Evolutionary conservation across 2,113 vertebrate genomes (phyloP).

Genomic region (Grammomys surdaster): DNA sequence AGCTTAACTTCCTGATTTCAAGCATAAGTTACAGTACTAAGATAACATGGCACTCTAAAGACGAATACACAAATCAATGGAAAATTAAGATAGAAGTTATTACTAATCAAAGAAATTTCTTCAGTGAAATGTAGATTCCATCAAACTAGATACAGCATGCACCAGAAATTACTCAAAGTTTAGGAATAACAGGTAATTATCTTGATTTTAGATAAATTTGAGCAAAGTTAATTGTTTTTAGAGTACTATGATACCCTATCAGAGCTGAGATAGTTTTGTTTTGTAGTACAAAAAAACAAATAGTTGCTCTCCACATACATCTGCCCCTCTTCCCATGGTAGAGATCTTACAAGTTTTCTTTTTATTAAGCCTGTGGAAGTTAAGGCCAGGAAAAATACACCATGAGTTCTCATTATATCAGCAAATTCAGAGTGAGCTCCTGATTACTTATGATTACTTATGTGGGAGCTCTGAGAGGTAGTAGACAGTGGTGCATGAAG

Average conservation of each 20-base stretch:
- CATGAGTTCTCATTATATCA: neutral
- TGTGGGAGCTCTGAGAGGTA: neutral
- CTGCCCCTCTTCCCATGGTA: neutral
- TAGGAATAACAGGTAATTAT: neutral
- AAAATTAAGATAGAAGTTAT: neutral
- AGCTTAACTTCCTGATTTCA: neutral
- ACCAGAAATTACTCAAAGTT: neutral
- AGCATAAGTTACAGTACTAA: neutral
- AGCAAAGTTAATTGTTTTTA: constrained; percentile 36
- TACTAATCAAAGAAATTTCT: neutral
- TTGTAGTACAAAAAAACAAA: constrained; percentile 35
- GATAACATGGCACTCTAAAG: neutral
- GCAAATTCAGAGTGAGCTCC: neutral
- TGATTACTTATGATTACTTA: neutral
- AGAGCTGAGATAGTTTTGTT: constrained; percentile 32
- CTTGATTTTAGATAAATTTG: constrained; percentile 43
- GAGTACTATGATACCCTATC: neutral
- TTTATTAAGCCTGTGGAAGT: constrained; percentile 2
- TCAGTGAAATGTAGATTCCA: neutral
- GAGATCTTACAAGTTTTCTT: neutral
- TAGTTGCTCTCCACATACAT: neutral
- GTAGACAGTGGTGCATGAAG: neutral
- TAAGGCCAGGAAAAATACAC: constrained; percentile 33
- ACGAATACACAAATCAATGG: neutral
- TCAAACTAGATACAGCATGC: neutral